phyloP scores from a whole-genome alignment of 2,113 vertebrate species.

The Erythrolamprus reginae region DNA sequence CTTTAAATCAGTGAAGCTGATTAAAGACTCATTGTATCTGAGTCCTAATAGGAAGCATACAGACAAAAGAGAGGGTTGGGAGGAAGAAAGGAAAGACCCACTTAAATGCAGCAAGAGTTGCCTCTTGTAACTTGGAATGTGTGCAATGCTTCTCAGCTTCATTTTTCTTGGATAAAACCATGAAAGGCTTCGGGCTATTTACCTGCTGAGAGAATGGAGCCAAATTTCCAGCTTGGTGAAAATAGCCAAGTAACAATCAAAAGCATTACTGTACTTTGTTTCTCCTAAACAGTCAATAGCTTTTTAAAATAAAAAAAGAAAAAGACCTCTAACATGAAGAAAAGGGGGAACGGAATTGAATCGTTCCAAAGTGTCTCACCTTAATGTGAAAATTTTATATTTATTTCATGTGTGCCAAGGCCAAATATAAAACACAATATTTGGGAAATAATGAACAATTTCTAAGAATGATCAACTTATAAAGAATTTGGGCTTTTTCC shows the following conservation, averaged over 20 bases:
- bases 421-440: not conserved
- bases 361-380: slow-evolving; percentile 65
- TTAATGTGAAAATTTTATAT: not conserved
- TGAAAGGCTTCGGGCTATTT: slow-evolving; percentile 75
- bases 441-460: slow-evolving; percentile 5
- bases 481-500: not conserved
- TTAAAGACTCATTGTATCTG: slow-evolving; percentile 76
- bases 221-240: slow-evolving; percentile 73
- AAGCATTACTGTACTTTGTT: slow-evolving; percentile 74
- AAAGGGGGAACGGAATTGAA: slow-evolving; percentile 41
- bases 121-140: slow-evolving; percentile 73
- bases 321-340: slow-evolving; percentile 3
- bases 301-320: too few species aligned
- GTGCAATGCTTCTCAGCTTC: slow-evolving; percentile 71
- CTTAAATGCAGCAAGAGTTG: slow-evolving; percentile 73
- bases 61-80: not conserved
- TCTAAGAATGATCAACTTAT: not conserved
- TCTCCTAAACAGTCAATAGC: slow-evolving; percentile 64
- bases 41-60: slow-evolving; percentile 63
- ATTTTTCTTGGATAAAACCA: slow-evolving; percentile 65
- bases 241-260: slow-evolving; percentile 81
- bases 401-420: not conserved
- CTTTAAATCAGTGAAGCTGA: slow-evolving; percentile 83
- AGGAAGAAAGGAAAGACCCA: slow-evolving; percentile 52
- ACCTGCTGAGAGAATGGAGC: slow-evolving; percentile 76